A percentile compares a stretch with the other conserved stretches of the same genome.
Evolutionary conservation across 2,113 vertebrate species (phyloP).

Genomic region (Callorhinus ursinus): DNA sequence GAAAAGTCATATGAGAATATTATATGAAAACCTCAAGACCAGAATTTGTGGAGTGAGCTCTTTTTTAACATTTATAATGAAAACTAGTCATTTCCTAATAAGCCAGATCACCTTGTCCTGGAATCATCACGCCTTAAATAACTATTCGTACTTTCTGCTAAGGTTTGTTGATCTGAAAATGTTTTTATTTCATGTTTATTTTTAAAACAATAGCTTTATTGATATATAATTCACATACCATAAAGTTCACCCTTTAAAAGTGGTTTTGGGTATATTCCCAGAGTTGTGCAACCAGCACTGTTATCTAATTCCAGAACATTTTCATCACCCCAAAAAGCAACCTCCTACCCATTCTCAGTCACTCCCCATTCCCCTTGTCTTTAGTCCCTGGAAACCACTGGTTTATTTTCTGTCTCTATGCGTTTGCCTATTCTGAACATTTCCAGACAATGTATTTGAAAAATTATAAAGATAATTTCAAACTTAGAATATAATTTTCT

Average conservation of each 20-base stretch:
- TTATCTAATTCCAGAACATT: background rate
- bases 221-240: background rate
- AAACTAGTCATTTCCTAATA: background rate
- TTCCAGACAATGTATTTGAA: background rate
- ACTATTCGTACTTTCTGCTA: background rate
- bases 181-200: background rate
- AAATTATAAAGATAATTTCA: slow-evolving; percentile 12
- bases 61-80: background rate
- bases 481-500: background rate
- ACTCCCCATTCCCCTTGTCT: background rate
- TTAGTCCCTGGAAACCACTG: background rate
- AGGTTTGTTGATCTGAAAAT: background rate
- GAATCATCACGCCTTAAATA: background rate
- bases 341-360: background rate
- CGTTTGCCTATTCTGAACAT: background rate
- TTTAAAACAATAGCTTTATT: background rate
- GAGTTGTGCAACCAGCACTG: background rate
- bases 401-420: background rate
- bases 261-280: background rate
- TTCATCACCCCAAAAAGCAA: background rate
- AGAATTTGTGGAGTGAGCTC: background rate
- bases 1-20: background rate
- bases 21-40: background rate
- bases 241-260: background rate
- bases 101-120: background rate